A percentile compares a stretch with the other conserved stretches of the same genome.
phyloP scores from a whole-genome alignment of 2,888 invertebrate species.

The Dione juno region DNA sequence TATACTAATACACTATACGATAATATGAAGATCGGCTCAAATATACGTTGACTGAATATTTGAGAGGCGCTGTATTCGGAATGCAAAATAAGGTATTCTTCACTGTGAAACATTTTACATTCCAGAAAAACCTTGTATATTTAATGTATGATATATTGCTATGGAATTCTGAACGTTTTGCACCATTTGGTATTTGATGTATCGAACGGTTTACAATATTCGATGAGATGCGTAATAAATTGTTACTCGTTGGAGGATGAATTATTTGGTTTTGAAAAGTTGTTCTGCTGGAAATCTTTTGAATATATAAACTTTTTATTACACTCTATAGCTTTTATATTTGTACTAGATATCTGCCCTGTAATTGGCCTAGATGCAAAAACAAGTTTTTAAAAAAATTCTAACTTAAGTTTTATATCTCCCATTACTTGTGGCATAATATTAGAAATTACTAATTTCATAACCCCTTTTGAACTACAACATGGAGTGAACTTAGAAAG shows the following conservation, averaged over 20 bases:
- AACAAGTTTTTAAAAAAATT: background rate
- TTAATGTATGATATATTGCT: conserved; percentile 23
- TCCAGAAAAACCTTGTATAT: conserved; percentile 20
- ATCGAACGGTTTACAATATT: conserved; percentile 17
- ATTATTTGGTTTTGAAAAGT: conserved; percentile 7
- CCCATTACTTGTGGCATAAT: too few species aligned
- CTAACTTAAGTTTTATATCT: background rate
- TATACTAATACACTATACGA: conserved; percentile 18
- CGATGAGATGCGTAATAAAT: conserved; percentile 10
- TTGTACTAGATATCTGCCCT: background rate
- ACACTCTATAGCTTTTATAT: background rate
- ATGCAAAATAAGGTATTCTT: conserved; percentile 37
- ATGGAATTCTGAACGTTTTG: conserved; percentile 21
- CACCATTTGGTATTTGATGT: conserved; percentile 15
- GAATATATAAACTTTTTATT: background rate
- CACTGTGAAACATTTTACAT: conserved; percentile 26
- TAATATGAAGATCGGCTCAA: conserved; percentile 34
- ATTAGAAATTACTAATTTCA: too few species aligned
- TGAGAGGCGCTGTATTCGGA: conserved; percentile 30
- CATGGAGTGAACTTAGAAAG: too few species aligned
- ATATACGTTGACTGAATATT: conserved; percentile 38
- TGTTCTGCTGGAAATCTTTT: conserved; percentile 1
- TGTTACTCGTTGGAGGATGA: conserved; percentile 4
- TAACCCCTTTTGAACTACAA: too few species aligned
- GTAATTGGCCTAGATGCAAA: too few species aligned